Conservation (phyloP, 1,140 invertebrate species). For the Diabrotica undecimpunctata region DNA sequence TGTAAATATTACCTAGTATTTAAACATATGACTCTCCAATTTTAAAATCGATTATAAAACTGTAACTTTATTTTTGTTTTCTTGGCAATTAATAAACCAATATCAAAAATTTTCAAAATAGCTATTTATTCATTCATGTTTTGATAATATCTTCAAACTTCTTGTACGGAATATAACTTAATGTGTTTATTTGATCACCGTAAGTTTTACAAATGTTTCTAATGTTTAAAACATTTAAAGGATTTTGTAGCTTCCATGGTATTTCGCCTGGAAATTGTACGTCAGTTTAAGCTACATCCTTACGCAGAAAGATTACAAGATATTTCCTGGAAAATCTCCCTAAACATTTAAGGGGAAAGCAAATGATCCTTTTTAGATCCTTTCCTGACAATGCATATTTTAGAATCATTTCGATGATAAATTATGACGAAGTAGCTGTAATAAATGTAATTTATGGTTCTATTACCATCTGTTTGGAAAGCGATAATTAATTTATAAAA, state of each 20-base stretch:
- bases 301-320: not conserved
- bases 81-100: no score
- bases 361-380: not conserved
- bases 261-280: not conserved
- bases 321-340: not conserved
- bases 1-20: no score
- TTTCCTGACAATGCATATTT: constrained; percentile 2
- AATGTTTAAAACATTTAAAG: not conserved
- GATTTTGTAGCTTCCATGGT: not conserved
- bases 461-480: not conserved
- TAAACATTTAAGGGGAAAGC: not conserved
- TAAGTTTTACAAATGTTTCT: not conserved
- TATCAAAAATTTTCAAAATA: no score
- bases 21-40: no score
- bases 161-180: no score
- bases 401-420: not conserved
- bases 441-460: not conserved
- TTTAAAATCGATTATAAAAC: no score
- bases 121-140: no score
- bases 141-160: no score
- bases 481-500: no score
- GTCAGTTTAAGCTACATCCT: not conserved
- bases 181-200: no score
- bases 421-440: not conserved
- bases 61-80: no score